Evolutionary conservation across 2,888 invertebrate genomes (phyloP), one percentile per base, ranked within the genome.

Genomic region (Sclerodermus sp.): DNA sequence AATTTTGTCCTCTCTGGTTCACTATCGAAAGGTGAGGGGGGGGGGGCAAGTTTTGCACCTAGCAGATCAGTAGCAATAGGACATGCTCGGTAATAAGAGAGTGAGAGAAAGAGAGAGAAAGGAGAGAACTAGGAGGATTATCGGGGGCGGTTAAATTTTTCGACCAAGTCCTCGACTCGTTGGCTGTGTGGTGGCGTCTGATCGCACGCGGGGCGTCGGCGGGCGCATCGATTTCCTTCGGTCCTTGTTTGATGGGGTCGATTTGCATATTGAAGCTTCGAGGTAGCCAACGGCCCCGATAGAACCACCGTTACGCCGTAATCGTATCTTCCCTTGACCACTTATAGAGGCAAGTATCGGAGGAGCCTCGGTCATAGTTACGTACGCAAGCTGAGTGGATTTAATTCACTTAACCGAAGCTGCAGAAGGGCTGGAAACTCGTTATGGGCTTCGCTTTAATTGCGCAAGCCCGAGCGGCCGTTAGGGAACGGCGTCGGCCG

Each of bases 371-470:
- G 16, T 37, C 31, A 45, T 42, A 48, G 34, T 34, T 40, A 54
- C 31, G 42, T 45, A 47, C 40, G 40, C 34, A 13, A 34, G 6
- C 40, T 34, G 55, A 44, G 50, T 51, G 52, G 49, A 62, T 62
- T 62, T 62, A 62, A 62, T 62, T 62, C 60, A 60, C 62, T 58
- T 62, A 62, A 10, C 12, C 34, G 4, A 6, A 12, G 5, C 3
- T 14, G 14, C 34, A 12, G 12, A 13, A 4, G 12, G n/a, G n/a
- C 12, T 34, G 12, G 5, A 12, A 16, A 15, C 15, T 39, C 39
- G 39, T 39, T 60, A 53, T 41, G 49, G 51, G 56, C 47, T 43
- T 43, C 50, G 43, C 45, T 63, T 63, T 63, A 63, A 63, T 63
- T 60, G 63, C 63, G 60, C 52, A 58, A 63, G 63, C 58, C 45